Evolutionary conservation across 2,113 vertebrate genomes (phyloP).

Genomic region (Pteronura brasiliensis): DNA sequence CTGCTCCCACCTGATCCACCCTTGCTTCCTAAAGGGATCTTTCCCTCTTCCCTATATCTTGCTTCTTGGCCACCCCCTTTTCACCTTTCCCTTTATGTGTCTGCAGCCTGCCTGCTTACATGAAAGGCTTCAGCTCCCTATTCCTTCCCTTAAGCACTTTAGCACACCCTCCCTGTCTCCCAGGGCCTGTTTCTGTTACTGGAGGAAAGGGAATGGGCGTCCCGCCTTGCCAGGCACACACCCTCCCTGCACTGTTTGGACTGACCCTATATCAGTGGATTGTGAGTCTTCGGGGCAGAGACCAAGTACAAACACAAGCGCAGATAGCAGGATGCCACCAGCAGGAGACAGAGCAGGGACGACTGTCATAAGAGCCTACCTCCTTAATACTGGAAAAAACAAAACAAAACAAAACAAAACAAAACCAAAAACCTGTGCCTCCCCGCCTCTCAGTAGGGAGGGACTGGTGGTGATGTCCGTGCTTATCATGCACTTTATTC

Average conservation of each 20-base stretch:
- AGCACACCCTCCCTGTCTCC: neutral
- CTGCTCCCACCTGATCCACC: neutral
- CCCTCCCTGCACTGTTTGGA: slow-evolving; percentile 1
- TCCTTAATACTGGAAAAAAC: too few species aligned
- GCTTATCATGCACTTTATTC: neutral
- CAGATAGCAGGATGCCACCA: neutral
- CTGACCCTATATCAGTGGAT: slow-evolving; percentile 5
- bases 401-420: too few species aligned
- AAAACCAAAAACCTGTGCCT: neutral
- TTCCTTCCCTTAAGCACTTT: neutral
- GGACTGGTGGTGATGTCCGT: neutral
- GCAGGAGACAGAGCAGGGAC: neutral
- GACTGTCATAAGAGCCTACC: neutral
- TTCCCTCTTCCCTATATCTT: neutral
- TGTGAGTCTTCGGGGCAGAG: slow-evolving; percentile 64
- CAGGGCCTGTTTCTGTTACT: neutral
- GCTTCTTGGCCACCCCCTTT: neutral
- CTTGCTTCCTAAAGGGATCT: neutral
- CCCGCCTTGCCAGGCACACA: neutral
- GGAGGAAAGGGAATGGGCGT: neutral
- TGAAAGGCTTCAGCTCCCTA: neutral
- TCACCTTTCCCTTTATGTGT: neutral
- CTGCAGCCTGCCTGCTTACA: neutral
- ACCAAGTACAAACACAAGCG: slow-evolving; percentile 22
- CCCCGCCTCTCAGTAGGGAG: fast-evolving